phyloP scores from a whole-genome alignment of 2,888 invertebrate species.

The Zelleria hepariella region DNA sequence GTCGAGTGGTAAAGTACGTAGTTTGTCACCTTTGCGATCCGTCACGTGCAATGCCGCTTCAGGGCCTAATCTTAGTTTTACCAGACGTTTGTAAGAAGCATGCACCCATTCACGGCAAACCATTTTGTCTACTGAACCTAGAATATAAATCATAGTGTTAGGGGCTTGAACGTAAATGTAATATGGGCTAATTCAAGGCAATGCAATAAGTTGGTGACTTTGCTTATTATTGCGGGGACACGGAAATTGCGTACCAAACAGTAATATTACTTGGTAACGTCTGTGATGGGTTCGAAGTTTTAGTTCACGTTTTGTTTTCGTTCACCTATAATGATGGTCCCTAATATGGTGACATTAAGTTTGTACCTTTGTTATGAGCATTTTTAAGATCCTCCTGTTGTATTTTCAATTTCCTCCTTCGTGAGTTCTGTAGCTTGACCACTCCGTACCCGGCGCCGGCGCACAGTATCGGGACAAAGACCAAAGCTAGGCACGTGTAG shows the following conservation, averaged over 20 bases:
- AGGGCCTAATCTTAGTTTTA: conserved; percentile 91
- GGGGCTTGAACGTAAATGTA: no score
- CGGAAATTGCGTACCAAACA: no score
- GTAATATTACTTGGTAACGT: no score
- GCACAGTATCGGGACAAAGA: conserved; percentile 92
- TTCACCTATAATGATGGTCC: no score
- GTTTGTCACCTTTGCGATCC: conserved; percentile 91
- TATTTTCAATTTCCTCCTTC: conserved; percentile 84
- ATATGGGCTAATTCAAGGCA: no score
- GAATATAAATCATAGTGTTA: background rate
- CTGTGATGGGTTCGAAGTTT: background rate
- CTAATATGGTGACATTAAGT: no score
- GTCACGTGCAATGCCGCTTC: conserved; percentile 89
- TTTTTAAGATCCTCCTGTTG: conserved; percentile 80
- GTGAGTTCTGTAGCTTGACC: conserved; percentile 90
- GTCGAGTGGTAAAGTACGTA: conserved; percentile 85
- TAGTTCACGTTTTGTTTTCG: background rate
- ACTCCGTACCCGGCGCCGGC: conserved; percentile 94
- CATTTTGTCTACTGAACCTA: conserved; percentile 89
- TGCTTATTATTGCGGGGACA: no score
- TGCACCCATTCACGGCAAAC: conserved; percentile 95
- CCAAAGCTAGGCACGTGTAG: conserved; percentile 92
- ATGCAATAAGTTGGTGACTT: no score
- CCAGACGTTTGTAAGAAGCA: conserved; percentile 89
- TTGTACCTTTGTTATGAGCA: conserved; percentile 63